Percentiles rank a stretch among this genome's conserved stretches.
phyloP scores from a whole-genome alignment of 2,888 invertebrate species.

The Ormyrus nitidulus region DNA sequence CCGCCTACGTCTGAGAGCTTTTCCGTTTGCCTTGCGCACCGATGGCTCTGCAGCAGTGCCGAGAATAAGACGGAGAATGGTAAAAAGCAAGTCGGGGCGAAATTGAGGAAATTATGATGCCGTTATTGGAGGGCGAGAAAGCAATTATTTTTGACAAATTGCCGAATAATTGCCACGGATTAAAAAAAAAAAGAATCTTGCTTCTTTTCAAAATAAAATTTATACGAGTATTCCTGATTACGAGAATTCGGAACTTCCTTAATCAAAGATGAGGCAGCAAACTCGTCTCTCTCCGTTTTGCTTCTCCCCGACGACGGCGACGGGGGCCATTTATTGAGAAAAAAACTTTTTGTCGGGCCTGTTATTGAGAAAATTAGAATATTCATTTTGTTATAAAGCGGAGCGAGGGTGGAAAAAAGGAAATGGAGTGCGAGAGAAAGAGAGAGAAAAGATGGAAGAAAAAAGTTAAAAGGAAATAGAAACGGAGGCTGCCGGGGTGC shows the following conservation, averaged over 20 bases:
- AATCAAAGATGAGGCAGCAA: conserved; percentile 4
- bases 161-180: no score
- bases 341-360: conserved; percentile 26
- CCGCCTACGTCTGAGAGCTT: no score
- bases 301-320: neutral
- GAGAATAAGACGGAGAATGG: neutral
- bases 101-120: neutral
- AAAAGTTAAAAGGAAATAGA: conserved; percentile 37
- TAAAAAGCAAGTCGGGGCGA: neutral
- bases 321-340: conserved; percentile 7
- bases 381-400: conserved; percentile 31
- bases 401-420: neutral
- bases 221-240: conserved; percentile 8
- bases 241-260: conserved; percentile 26
- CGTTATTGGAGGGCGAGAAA: neutral
- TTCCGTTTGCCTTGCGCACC: no score
- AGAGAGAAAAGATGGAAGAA: neutral
- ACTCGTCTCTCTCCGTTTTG: neutral
- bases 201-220: conserved; percentile 23
- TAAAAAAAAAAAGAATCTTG: neutral
- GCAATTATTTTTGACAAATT: no score
- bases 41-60: no score
- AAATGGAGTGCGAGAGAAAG: conserved; percentile 17
- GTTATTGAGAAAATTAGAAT: conserved; percentile 36
- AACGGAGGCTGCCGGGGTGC: conserved; percentile 32